Conservation (phyloP, 2,797 vertebrate species). For the Cottoperca gobio region DNA sequence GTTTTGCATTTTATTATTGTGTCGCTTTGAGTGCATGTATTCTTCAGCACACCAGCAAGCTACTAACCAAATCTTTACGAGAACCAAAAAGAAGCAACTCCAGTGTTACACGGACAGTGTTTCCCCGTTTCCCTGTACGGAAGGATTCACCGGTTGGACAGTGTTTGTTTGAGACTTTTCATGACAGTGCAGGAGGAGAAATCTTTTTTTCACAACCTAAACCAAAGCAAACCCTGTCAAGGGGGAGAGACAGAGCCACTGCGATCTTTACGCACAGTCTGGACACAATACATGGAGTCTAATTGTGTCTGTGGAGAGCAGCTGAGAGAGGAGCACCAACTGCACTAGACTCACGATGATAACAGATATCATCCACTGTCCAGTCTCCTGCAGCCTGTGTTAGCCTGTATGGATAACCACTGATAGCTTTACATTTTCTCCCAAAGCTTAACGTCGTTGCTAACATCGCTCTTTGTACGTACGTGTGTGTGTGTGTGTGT, state of each 20-base stretch:
- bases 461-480: constrained; percentile 55
- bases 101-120: constrained; percentile 50
- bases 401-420: constrained; percentile 40
- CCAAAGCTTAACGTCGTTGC: constrained; percentile 25
- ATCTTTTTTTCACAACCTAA: constrained; percentile 49
- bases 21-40: constrained; percentile 56
- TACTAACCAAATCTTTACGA: constrained; percentile 77
- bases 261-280: constrained; percentile 70
- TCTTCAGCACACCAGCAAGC: constrained; percentile 70
- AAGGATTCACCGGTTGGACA: constrained; percentile 48
- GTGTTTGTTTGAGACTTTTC: constrained; percentile 63
- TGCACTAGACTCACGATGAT: constrained; percentile 41
- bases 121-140: neutral
- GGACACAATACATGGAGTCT: constrained; percentile 61
- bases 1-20: constrained; percentile 50
- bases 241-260: constrained; percentile 29
- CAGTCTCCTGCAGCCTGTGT: constrained; percentile 30
- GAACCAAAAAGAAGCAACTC: constrained; percentile 73
- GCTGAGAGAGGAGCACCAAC: constrained; percentile 25
- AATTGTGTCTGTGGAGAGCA: constrained; percentile 38
- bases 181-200: constrained; percentile 53
- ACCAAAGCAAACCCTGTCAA: constrained; percentile 71
- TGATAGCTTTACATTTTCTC: constrained; percentile 47
- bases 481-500: constrained; percentile 57
- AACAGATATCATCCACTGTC: constrained; percentile 11